phyloP scores from a whole-genome alignment of 2,797 vertebrate genomes.

The Acanthurus lineatus region DNA sequence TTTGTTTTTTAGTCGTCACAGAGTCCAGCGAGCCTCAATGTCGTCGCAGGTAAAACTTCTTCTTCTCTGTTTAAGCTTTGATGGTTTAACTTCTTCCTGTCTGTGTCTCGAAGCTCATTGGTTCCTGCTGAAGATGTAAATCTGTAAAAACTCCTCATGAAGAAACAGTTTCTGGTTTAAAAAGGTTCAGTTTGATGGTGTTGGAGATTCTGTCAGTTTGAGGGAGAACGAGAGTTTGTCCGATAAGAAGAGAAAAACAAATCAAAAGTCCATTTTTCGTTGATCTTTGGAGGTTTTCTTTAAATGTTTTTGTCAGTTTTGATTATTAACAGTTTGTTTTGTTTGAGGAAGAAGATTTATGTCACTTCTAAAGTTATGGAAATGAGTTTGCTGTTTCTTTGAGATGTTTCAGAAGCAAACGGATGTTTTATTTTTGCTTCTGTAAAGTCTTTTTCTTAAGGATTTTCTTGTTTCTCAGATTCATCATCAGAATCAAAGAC shows the following conservation, averaged over 20 bases:
- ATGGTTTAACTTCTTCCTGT: background rate
- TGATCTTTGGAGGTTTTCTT: too few species aligned
- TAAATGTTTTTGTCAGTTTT: too few species aligned
- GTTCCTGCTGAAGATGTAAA: background rate
- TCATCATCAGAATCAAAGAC: conserved; percentile 24
- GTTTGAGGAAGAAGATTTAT: too few species aligned
- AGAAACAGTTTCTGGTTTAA: background rate
- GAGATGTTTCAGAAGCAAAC: background rate
- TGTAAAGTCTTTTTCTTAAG: too few species aligned
- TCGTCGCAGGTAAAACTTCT: conserved; percentile 45
- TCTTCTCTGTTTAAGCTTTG: background rate
- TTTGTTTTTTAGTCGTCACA: conserved; percentile 21
- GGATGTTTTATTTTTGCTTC: background rate
- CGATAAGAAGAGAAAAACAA: too few species aligned
- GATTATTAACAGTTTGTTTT: too few species aligned
- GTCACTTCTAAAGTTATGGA: too few species aligned
- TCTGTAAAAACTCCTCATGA: background rate
- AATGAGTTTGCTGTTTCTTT: background rate
- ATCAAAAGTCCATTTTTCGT: too few species aligned
- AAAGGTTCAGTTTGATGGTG: too few species aligned
- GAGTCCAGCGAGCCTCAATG: background rate
- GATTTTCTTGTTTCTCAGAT: conserved; percentile 3
- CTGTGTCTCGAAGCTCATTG: background rate
- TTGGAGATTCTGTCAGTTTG: too few species aligned
- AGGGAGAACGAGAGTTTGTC: too few species aligned